A percentile compares a stretch with the other conserved stretches of the same genome.
phyloP scores from a whole-genome alignment of 2,797 vertebrate genomes.

The Gymnoscopelus braueri region DNA sequence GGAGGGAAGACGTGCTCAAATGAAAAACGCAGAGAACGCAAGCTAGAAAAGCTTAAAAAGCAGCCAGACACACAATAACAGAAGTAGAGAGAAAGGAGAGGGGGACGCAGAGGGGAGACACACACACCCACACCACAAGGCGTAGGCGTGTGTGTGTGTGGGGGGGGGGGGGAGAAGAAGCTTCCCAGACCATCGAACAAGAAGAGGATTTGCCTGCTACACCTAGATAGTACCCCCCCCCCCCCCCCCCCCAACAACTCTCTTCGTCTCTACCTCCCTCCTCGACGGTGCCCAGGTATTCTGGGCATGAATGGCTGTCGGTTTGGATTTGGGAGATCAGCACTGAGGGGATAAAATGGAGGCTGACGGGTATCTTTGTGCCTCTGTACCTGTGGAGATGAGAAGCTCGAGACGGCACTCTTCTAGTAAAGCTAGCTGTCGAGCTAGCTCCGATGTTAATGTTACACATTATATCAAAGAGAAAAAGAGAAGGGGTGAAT shows the following conservation, averaged over 20 bases:
- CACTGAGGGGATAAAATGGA: conserved; percentile 75
- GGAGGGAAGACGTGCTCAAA: conserved; percentile 64
- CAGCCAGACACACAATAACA: conserved; percentile 39
- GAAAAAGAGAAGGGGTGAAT: conserved; percentile 35
- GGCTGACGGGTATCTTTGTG: conserved; percentile 80
- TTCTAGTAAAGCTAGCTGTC: conserved; percentile 48
- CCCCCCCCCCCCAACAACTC: conserved; percentile 7
- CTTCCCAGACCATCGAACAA: conserved; percentile 71
- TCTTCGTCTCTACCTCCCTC: conserved; percentile 18
- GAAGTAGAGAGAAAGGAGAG: conserved; percentile 41
- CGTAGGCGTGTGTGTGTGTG: background rate
- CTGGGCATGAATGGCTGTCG: conserved; percentile 84
- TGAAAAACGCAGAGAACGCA: conserved; percentile 68
- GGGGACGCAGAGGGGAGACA: conserved; percentile 18
- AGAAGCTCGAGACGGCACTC: conserved; percentile 57
- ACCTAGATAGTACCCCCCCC: conserved; percentile 77
- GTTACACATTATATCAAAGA: conserved; percentile 33
- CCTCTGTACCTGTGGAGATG: conserved; percentile 76
- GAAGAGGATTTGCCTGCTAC: conserved; percentile 82
- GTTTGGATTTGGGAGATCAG: conserved; percentile 83
- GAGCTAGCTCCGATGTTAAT: conserved; percentile 43
- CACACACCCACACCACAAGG: background rate
- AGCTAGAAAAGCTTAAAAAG: conserved; percentile 60
- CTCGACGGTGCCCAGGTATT: conserved; percentile 79
- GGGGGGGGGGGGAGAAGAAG: conserved; percentile 52